Percentiles rank a stretch among this genome's conserved stretches.
These are phyloP conservation scores for Chaetodon trifasciatus DNA, from an alignment of 2,797 vertebrate species.

Conservation along the genomic window DNA sequence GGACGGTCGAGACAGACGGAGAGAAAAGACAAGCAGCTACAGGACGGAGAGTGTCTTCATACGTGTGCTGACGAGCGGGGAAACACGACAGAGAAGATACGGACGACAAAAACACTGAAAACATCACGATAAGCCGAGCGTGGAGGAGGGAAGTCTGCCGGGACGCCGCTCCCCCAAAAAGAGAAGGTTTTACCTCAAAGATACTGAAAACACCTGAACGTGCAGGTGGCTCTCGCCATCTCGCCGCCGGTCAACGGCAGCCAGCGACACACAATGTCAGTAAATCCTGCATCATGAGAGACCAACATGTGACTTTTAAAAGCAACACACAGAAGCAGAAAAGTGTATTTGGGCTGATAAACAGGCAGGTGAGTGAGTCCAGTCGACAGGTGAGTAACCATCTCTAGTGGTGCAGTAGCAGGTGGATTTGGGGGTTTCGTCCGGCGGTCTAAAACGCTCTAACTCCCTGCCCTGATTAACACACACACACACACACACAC, in stretches of 20 bases:
- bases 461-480: constrained; percentile 57
- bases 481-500: background rate
- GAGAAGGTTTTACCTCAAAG: too few species aligned
- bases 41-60: constrained; percentile 1
- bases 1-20: background rate
- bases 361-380: background rate
- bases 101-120: background rate
- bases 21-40: background rate
- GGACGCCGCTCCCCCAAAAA: too few species aligned
- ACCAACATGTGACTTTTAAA: too few species aligned
- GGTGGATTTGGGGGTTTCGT: constrained; percentile 33
- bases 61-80: background rate
- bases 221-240: too few species aligned
- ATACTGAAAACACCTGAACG: too few species aligned
- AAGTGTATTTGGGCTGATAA: background rate
- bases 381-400: background rate
- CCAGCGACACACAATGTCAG: too few species aligned
- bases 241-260: too few species aligned
- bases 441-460: constrained; percentile 37
- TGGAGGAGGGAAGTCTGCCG: too few species aligned
- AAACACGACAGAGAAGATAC: background rate
- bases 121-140: too few species aligned
- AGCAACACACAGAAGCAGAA: too few species aligned
- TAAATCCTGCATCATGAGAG: too few species aligned
- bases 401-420: background rate